phyloP scores from a whole-genome alignment of 2,797 vertebrate genomes.

The Scarus forsteni region DNA sequence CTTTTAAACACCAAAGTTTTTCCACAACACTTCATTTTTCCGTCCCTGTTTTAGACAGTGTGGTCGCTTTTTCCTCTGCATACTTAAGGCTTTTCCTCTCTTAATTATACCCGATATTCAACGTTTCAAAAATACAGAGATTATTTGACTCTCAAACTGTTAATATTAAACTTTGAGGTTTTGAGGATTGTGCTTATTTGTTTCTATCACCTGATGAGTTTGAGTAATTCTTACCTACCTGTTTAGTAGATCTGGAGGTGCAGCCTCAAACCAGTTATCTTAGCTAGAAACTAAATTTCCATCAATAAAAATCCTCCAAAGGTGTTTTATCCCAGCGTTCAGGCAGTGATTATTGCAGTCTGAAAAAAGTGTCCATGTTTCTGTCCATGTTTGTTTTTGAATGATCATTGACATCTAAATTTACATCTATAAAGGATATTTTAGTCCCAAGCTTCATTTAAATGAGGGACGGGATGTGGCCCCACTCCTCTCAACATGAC shows the following conservation, averaged over 20 bases:
- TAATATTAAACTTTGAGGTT: constrained; percentile 3
- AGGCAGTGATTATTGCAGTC: no score
- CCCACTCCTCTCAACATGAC: no score
- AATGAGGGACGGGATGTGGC: no score
- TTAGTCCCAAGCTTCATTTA: no score
- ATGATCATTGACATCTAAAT: no score
- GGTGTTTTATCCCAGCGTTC: no score
- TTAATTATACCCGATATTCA: constrained; percentile 17
- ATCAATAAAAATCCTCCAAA: background rate
- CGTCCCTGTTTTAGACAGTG: constrained; percentile 18
- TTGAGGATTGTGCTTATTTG: background rate
- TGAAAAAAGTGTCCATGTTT: no score
- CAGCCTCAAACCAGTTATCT: background rate
- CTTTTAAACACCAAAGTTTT: background rate
- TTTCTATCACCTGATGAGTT: background rate
- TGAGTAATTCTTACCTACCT: no score
- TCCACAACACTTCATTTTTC: constrained; percentile 37
- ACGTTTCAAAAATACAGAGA: constrained; percentile 5
- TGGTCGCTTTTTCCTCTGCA: constrained; percentile 21
- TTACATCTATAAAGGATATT: no score
- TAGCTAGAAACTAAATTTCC: background rate
- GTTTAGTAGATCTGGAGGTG: background rate
- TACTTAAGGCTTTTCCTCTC: constrained; percentile 21
- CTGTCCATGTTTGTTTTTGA: no score
- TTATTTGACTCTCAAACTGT: background rate